phyloP scores from a whole-genome alignment of 2,888 invertebrate species.

The Horisme vitalbata region DNA sequence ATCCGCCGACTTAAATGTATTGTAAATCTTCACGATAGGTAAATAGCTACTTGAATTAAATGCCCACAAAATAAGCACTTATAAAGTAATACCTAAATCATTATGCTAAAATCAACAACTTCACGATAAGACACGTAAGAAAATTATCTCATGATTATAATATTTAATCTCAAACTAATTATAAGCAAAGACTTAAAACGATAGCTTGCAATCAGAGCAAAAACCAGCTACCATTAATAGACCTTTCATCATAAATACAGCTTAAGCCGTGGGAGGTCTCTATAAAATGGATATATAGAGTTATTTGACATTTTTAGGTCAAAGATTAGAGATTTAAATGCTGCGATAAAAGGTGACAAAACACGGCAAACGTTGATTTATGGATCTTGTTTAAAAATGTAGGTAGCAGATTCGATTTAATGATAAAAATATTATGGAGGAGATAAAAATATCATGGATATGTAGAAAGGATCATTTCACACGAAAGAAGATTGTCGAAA shows the following conservation, averaged over 20 bases:
- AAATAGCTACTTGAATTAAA: background rate
- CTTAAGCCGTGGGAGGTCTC: slow-evolving; percentile 30
- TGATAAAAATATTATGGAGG: no score
- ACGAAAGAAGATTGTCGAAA: no score
- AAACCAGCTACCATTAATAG: slow-evolving; percentile 25
- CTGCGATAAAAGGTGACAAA: slow-evolving; percentile 42
- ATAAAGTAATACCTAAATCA: slow-evolving; percentile 8
- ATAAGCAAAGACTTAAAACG: slow-evolving; percentile 18
- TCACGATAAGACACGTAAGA: slow-evolving; percentile 13
- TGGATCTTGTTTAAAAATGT: slow-evolving; percentile 19
- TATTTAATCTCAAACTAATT: slow-evolving; percentile 21
- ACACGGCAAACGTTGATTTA: slow-evolving; percentile 46
- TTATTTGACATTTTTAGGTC: slow-evolving; percentile 44
- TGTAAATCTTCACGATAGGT: no score
- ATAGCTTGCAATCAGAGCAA: slow-evolving; percentile 22
- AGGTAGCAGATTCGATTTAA: slow-evolving; percentile 8
- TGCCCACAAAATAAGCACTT: background rate
- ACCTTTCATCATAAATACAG: slow-evolving; percentile 32
- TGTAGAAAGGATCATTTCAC: no score
- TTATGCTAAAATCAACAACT: slow-evolving; percentile 21
- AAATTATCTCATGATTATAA: slow-evolving; percentile 15
- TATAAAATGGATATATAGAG: slow-evolving; percentile 32
- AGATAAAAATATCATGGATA: no score
- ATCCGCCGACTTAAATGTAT: no score
- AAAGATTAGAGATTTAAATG: slow-evolving; percentile 40